These are phyloP conservation scores for Abramis brama DNA, from an alignment of 2,113 vertebrate species.

Conservation along the genomic window DNA sequence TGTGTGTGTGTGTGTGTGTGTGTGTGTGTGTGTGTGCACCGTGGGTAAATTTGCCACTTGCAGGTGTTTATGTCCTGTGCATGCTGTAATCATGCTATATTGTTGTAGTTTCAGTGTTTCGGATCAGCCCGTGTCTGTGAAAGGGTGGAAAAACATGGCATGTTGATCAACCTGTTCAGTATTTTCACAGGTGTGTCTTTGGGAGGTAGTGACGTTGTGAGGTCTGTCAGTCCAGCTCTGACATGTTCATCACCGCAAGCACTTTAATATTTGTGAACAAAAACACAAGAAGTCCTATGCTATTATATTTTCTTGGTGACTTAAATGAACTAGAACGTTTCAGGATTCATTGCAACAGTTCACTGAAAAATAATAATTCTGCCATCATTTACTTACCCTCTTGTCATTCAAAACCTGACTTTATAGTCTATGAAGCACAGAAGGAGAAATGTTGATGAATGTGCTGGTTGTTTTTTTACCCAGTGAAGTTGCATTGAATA, in stretches of 20 bases:
- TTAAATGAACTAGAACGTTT: not conserved
- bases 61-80: constrained; percentile 16
- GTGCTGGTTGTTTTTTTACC: not conserved
- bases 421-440: not conserved
- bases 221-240: constrained; percentile 18
- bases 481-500: not conserved
- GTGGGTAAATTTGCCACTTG: not conserved
- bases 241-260: constrained; percentile 39
- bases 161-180: constrained; percentile 65
- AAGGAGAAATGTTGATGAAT: not conserved
- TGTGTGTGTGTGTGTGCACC: not conserved
- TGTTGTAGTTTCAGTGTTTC: constrained; percentile 37
- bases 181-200: constrained; percentile 54
- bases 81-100: not conserved
- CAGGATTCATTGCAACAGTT: not conserved
- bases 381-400: not conserved
- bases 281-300: not conserved
- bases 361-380: not conserved
- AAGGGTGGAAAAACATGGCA: constrained; percentile 46
- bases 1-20: not conserved
- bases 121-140: not conserved
- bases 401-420: not conserved
- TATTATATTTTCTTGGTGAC: not conserved
- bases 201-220: constrained; percentile 25
- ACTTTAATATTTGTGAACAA: constrained; percentile 21